Conservation (phyloP, 1,140 invertebrate genomes). For the Melitaea cinxia region DNA sequence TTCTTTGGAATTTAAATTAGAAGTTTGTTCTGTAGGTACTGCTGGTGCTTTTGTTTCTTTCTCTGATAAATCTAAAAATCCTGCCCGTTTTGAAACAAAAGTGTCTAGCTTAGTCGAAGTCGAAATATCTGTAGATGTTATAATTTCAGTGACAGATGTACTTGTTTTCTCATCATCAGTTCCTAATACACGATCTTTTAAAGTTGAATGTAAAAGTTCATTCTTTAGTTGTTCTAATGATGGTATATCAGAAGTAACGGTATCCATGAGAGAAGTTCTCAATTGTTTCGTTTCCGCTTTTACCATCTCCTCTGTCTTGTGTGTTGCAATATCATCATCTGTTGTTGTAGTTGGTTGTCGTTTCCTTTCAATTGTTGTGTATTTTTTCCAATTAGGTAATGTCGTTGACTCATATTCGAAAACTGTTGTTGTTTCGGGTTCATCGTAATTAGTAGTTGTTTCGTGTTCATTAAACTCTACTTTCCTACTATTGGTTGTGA, state of each 20-base stretch:
- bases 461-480: not conserved
- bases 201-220: constrained; percentile 40
- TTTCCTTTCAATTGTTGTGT: constrained; percentile 47
- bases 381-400: constrained; percentile 53
- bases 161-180: not conserved
- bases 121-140: not conserved
- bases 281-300: constrained; percentile 35
- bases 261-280: constrained; percentile 45
- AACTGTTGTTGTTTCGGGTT: constrained; percentile 10
- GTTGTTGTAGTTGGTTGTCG: not conserved
- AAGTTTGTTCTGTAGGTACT: constrained; percentile 13
- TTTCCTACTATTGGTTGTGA: constrained; percentile 3
- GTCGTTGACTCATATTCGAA: not conserved
- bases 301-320: constrained; percentile 28
- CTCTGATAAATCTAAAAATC: constrained; percentile 59
- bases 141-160: not conserved
- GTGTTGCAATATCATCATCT: constrained; percentile 4
- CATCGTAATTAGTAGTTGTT: not conserved
- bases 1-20: constrained; percentile 35
- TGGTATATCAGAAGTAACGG: constrained; percentile 48
- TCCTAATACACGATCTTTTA: constrained; percentile 8
- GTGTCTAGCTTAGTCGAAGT: constrained; percentile 37
- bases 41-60: constrained; percentile 39
- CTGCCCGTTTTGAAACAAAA: constrained; percentile 61
- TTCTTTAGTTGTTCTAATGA: constrained; percentile 55